A percentile compares a stretch with the other conserved stretches of the same genome.
Evolutionary conservation across 2,113 vertebrate genomes (phyloP).

Genomic region (Tychaedon coryphoeus): DNA sequence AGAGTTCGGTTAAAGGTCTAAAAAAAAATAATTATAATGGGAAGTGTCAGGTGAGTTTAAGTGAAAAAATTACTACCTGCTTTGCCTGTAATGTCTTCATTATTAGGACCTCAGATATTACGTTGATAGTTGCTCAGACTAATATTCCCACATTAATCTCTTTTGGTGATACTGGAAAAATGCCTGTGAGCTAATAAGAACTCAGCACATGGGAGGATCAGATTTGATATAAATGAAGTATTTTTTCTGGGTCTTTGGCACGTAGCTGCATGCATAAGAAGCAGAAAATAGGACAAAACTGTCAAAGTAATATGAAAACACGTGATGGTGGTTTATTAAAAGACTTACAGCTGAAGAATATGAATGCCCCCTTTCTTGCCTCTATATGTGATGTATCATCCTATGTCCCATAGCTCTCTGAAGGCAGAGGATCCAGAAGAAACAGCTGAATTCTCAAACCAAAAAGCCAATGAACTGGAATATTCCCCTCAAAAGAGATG

Average conservation of each 20-base stretch:
- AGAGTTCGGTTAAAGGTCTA: not conserved
- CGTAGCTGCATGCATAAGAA: not conserved
- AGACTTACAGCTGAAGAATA: constrained; percentile 37
- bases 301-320: not conserved
- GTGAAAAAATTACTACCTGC: not conserved
- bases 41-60: not conserved
- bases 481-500: constrained; percentile 29
- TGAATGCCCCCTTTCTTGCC: not conserved
- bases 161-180: constrained; percentile 15
- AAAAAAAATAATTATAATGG: not conserved
- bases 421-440: constrained; percentile 33
- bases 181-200: not conserved
- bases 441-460: constrained; percentile 53
- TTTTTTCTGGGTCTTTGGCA: constrained; percentile 21
- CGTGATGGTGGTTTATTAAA: not conserved
- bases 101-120: not conserved
- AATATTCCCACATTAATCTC: not conserved
- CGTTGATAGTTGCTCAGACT: not conserved
- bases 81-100: not conserved
- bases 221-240: not conserved
- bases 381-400: not conserved
- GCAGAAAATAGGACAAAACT: constrained; percentile 13
- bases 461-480: constrained; percentile 40
- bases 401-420: not conserved
- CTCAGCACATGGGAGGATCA: constrained; percentile 12